Evolutionary conservation across 2,888 invertebrate genomes (phyloP), one percentile per base, ranked within the genome.

Genomic region (Amphipyra tragopoginis): DNA sequence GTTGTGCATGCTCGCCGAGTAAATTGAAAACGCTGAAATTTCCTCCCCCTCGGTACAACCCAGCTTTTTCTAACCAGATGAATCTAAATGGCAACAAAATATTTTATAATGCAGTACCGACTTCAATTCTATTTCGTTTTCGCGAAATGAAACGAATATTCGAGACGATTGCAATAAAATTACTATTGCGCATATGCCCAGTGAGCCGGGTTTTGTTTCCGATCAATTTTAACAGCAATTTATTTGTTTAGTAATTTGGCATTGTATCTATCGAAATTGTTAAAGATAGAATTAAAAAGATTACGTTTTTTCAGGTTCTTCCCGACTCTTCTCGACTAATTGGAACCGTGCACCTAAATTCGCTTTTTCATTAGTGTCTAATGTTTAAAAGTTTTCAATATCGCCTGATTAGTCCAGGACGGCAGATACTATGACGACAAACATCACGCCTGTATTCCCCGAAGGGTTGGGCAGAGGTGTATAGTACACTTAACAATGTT

Each of bases 11-110:
- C 72, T 74, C 61, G 69, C 60, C 47, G 57, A 59, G 72, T 72
- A 81, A 80, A 84, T 83, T 81, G 84, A 81, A 84, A 81, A 80
- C 56, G 66, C 53, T 79, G 75, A 73, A 75, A 70, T 58, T 72
- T 77, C 60, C 56, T 62, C 42, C 13, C 40, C 38, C 56, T 40
- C 29, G 7, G 10, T 33, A 43, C 13, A 38, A 8, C 36, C 33
- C 39, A 39, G 48, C 14, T 59, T 44, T 62, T 60, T 58, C 42
- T 40, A 54, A 69, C 40, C 34, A 73, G 48, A 62, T 49, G 53
- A 50, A 69, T 63, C 40, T 60, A 49, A 60, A 69, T 48, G 9
- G 47, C 49, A 58, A 49, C 45, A 58, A 65, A 55, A 69, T 61
- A 73, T 60, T 72, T 59, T 60, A 58, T 69, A 65, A 69, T 65